Conservation (phyloP, 1,140 invertebrate species). For the Drosophila lini region DNA sequence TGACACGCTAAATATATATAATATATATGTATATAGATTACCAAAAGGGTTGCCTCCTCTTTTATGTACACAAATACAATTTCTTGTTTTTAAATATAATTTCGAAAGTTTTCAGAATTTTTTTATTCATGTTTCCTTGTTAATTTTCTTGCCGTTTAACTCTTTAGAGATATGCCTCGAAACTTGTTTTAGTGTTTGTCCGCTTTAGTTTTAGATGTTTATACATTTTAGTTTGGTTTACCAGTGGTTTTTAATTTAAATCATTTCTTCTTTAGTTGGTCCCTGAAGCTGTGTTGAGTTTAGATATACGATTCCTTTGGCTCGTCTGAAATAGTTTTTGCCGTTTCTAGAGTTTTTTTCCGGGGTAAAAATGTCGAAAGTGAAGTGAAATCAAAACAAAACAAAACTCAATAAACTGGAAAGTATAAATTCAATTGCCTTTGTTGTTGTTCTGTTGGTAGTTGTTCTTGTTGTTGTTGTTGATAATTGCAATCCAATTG, state of each 20-base stretch:
- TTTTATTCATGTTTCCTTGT: background rate
- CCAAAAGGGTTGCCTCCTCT: conserved; percentile 50
- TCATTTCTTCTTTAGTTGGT: conserved; percentile 70
- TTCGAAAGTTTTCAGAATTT: conserved; percentile 24
- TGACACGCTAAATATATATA: conserved; percentile 47
- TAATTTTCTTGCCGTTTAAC: conserved; percentile 3
- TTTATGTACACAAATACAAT: conserved; percentile 47
- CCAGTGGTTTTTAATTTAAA: conserved; percentile 54
- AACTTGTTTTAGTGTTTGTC: conserved; percentile 30
- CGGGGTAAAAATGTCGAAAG: conserved; percentile 36
- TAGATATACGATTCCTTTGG: conserved; percentile 70
- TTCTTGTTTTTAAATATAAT: conserved; percentile 22
- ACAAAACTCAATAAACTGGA: conserved; percentile 6
- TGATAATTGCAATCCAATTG: conserved; percentile 50
- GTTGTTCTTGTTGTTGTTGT: conserved; percentile 18
- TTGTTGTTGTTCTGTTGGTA: conserved; percentile 30
- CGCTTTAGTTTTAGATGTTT: conserved; percentile 11
- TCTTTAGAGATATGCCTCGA: conserved; percentile 55
- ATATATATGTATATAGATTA: conserved; percentile 58
- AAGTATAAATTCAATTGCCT: conserved; percentile 37
- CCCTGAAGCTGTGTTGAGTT: conserved; percentile 82
- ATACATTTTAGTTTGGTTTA: conserved; percentile 40
- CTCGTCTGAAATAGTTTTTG: conserved; percentile 56
- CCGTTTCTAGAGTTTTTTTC: conserved; percentile 34
- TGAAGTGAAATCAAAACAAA: conserved; percentile 20